phyloP scores from a whole-genome alignment of 1,140 invertebrate species.

The Hyles vespertilio region DNA sequence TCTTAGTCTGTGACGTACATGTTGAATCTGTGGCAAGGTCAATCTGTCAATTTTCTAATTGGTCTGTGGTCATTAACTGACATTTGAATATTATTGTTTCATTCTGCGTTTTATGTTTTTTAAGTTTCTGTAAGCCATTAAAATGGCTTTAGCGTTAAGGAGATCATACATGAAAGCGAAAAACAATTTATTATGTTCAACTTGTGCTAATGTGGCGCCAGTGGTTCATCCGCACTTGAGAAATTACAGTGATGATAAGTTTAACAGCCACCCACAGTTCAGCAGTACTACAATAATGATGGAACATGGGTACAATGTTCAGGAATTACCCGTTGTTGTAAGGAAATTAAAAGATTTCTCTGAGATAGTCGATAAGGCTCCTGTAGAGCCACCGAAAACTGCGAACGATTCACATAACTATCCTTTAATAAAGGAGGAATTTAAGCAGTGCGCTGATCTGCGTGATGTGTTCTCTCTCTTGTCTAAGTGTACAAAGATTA shows the following conservation, averaged over 20 bases:
- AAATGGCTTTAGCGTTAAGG: conserved; percentile 49
- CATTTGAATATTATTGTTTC: no score
- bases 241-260: conserved; percentile 48
- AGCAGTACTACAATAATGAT: conserved; percentile 77
- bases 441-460: conserved; percentile 59
- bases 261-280: conserved; percentile 40
- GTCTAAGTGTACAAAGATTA: conserved; percentile 70
- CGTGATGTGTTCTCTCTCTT: conserved; percentile 66
- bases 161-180: conserved; percentile 51
- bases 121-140: neutral
- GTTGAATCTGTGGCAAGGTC: no score
- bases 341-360: conserved; percentile 71
- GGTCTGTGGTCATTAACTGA: no score
- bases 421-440: conserved; percentile 66
- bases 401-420: conserved; percentile 48
- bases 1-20: no score
- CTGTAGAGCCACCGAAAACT: conserved; percentile 20
- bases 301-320: conserved; percentile 81
- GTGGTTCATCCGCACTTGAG: conserved; percentile 28
- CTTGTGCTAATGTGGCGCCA: conserved; percentile 28
- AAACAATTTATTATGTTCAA: conserved; percentile 36
- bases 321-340: conserved; percentile 82
- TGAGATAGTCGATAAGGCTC: conserved; percentile 31
- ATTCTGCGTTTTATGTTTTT: no score
- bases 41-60: no score